Evolutionary conservation across 1,140 invertebrate species (phyloP), one percentile per base, ranked within the genome.

Genomic region (Drosophila sp.): DNA sequence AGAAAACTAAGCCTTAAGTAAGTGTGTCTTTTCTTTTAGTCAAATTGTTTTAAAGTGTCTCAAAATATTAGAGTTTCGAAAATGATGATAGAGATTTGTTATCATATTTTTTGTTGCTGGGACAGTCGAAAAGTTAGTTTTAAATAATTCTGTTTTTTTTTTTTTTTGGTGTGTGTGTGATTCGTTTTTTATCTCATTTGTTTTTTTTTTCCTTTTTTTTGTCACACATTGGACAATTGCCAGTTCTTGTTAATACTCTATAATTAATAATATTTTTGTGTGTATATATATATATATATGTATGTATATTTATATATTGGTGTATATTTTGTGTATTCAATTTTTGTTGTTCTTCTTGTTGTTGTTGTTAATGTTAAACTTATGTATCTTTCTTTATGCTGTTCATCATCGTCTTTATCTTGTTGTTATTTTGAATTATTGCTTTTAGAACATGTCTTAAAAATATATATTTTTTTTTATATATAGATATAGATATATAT

Each of bases 401-500:
- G 38, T 47, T 73, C 10, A 30, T 63, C n/a, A 54, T 62, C 3
- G 60, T 67, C 8, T 66, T 61, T 29, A 69, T 79, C 10, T 68
- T 77, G 67, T 80, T 85, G 83, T 86, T 86, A 76, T 87, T 87
- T 83, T 83, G 67, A 83, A 89, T 87, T 87, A 87, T 87, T 87
- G 84, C 84, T 87, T 87, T 87, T 87, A 89, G 84, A 87, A 89
- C 80, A 76, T 89, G 72, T 89, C 85, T 89, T 89, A 90, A 89
- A 89, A 89, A 89, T 89, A 89, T 89, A 90, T 90, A n/a, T 87
- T 41, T 41, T 25, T 8, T 47, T 11, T 23, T 47, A 25, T 50
- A 0, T 25, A 25, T 27, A 2, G 8, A 10, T 38, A 38, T 72
- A 80, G 80, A 87, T 81, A 87, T 86, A 72, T 17, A 17, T 38